phyloP scores from a whole-genome alignment of 2,113 vertebrate species.

The Chionodraco myersi region DNA sequence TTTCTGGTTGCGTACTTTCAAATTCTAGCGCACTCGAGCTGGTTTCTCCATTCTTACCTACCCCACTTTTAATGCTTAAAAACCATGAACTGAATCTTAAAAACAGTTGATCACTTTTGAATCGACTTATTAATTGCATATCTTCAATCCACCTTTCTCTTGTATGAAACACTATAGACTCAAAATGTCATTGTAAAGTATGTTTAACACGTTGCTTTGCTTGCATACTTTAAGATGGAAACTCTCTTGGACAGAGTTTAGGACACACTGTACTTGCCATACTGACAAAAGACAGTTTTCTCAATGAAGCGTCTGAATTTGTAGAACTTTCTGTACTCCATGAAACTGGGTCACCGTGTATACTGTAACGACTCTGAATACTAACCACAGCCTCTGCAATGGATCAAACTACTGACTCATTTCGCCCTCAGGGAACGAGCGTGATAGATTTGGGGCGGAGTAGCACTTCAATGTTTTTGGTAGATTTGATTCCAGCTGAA shows the following conservation, averaged over 20 bases:
- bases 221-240: not conserved
- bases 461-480: not conserved
- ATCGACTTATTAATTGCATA: not conserved
- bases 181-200: not conserved
- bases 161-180: not conserved
- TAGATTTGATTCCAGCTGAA: conserved; percentile 1
- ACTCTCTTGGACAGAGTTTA: not conserved
- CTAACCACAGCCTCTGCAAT: conserved; percentile 1
- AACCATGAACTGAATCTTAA: not conserved
- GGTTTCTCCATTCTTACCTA: too few relatives aligned
- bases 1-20: too few relatives aligned
- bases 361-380: not conserved
- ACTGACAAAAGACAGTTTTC: not conserved
- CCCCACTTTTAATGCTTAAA: too few relatives aligned
- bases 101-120: not conserved
- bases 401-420: conserved; percentile 3
- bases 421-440: not conserved
- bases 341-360: conserved; percentile 27
- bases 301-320: not conserved
- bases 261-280: not conserved
- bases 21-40: too few relatives aligned
- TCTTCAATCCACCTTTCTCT: too few relatives aligned
- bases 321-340: not conserved
- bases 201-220: not conserved
- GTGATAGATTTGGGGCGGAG: conserved; percentile 9